Evolutionary conservation across 2,113 vertebrate species (phyloP).

Genomic region (Cyanoramphus novaezelandiae): DNA sequence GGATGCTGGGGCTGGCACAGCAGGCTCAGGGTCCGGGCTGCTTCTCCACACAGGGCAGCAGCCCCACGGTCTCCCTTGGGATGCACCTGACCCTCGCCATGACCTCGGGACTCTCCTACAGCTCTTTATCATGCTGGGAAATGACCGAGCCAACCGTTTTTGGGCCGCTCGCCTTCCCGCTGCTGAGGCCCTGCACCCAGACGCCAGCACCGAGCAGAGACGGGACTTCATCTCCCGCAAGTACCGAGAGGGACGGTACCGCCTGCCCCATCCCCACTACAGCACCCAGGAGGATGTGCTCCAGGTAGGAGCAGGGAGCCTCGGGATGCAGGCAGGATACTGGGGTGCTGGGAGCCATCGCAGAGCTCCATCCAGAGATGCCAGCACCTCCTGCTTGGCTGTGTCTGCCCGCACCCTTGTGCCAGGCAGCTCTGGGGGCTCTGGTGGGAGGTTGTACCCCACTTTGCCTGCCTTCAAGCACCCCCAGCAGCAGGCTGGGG

Average conservation of each 20-base stretch:
- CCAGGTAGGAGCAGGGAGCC: conserved; percentile 76
- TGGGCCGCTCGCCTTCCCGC: conserved; percentile 83
- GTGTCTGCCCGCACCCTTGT: accelerated
- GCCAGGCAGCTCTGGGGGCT: background rate
- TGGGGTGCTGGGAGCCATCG: background rate
- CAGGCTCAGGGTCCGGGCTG: background rate
- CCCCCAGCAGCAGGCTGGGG: accelerated
- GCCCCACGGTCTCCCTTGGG: accelerated
- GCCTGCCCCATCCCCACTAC: conserved; percentile 81
- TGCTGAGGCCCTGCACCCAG: conserved; percentile 77
- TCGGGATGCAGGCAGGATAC: accelerated
- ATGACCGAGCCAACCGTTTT: conserved; percentile 91
- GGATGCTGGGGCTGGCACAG: background rate
- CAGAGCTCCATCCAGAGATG: background rate
- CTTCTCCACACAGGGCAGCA: background rate
- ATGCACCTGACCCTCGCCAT: background rate
- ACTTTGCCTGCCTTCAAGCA: background rate
- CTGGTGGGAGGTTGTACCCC: background rate
- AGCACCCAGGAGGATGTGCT: conserved; percentile 86
- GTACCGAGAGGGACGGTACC: conserved; percentile 87
- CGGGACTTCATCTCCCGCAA: conserved; percentile 88
- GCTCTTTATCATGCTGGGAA: conserved; percentile 95
- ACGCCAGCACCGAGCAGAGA: conserved; percentile 79
- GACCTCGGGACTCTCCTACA: conserved; percentile 18
- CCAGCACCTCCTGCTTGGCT: background rate